phyloP scores from a whole-genome alignment of 30 jellyfish, hydroid and myxozoan species.

The Aurelia aurita complex sp. Pacific region DNA sequence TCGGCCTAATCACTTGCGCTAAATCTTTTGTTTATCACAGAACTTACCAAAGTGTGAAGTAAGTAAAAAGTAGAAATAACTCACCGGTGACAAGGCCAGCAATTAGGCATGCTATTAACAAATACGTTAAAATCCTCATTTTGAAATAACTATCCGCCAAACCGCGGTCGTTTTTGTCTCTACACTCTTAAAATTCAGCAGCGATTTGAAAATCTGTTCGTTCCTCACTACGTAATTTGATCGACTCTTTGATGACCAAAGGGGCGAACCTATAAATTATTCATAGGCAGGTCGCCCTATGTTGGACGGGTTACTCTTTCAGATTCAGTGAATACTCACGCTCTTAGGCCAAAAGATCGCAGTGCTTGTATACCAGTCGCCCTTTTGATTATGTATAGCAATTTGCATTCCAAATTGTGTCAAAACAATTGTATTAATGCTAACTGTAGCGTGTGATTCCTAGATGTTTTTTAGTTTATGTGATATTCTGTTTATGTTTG shows the following conservation, averaged over 20 bases:
- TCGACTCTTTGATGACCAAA: neutral
- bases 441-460: neutral
- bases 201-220: neutral
- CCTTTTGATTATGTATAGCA: neutral
- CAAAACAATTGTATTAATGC: neutral
- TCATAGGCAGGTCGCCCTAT: slow-evolving; percentile 32
- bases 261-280: neutral
- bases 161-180: neutral
- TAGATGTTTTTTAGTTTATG: neutral
- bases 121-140: slow-evolving; percentile 39
- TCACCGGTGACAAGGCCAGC: slow-evolving; percentile 63
- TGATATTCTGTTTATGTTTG: no score
- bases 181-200: neutral
- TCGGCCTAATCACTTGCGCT: no score
- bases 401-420: neutral
- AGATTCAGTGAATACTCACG: slow-evolving; percentile 26
- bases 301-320: slow-evolving; percentile 36
- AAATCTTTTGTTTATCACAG: no score
- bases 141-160: slow-evolving; percentile 10
- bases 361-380: neutral
- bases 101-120: slow-evolving; percentile 59
- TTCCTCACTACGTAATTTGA: neutral
- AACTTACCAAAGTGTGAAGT: no score
- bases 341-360: slow-evolving; percentile 19
- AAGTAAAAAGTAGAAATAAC: neutral